These are phyloP conservation scores for Antrozous pallidus DNA, from an alignment of 2,797 vertebrate species.

Conservation along the genomic window DNA sequence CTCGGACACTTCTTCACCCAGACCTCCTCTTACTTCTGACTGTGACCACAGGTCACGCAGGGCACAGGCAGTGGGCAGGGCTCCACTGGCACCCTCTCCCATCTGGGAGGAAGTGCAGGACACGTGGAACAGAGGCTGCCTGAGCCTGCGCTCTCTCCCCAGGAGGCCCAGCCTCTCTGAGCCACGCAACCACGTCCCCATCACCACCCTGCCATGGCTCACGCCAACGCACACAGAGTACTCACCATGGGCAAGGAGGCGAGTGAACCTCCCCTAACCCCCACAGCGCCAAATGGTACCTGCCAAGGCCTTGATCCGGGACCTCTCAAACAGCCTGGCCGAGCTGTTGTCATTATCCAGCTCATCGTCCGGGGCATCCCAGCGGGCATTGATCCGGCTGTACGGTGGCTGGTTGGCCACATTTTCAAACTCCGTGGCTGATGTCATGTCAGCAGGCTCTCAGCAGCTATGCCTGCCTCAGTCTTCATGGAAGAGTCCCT, in stretches of 20 bases:
- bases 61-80: background rate
- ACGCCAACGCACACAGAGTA: background rate
- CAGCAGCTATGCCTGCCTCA: slow-evolving; percentile 67
- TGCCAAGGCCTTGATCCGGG: slow-evolving; percentile 98
- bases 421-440: slow-evolving; percentile 94
- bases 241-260: background rate
- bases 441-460: slow-evolving; percentile 81
- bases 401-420: slow-evolving; percentile 95
- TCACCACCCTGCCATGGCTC: background rate
- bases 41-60: background rate
- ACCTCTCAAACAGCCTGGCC: slow-evolving; percentile 94
- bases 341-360: slow-evolving; percentile 98
- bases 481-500: slow-evolving; percentile 78
- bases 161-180: background rate
- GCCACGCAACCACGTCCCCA: background rate
- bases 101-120: background rate
- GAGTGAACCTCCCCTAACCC: background rate
- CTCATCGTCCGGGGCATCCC: slow-evolving; percentile 91
- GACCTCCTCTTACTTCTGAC: background rate
- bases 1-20: background rate
- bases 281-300: slow-evolving; percentile 81
- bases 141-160: background rate
- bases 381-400: slow-evolving; percentile 93
- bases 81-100: background rate
- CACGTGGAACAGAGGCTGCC: background rate